Evolutionary conservation across 2,888 invertebrate genomes (phyloP).

Genomic region (Oscheius sp.): DNA sequence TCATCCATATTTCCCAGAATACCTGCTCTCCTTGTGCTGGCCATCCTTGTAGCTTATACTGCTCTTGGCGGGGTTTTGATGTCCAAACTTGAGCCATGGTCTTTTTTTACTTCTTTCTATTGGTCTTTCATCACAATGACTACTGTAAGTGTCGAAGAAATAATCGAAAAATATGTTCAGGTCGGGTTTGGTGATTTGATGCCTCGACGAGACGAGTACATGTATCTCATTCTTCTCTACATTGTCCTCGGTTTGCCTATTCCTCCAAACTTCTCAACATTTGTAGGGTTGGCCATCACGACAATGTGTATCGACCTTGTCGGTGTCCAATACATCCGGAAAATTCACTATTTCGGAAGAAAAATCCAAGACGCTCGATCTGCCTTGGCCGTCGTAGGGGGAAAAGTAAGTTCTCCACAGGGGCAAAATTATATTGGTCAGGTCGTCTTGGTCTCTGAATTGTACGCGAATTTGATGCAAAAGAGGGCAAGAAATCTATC

Average conservation of each 20-base stretch:
- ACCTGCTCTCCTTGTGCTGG: slow-evolving; percentile 72
- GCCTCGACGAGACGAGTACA: slow-evolving; percentile 70
- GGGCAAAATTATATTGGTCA: slow-evolving; percentile 40
- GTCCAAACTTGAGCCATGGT: slow-evolving; percentile 72
- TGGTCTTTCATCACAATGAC: slow-evolving; percentile 74
- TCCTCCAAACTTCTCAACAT: background rate
- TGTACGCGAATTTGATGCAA: slow-evolving; percentile 73
- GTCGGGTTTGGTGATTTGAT: slow-evolving; percentile 73
- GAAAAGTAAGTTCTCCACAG: slow-evolving; percentile 62
- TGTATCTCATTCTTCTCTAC: slow-evolving; percentile 72
- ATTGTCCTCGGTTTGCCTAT: slow-evolving; percentile 66
- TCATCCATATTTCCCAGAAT: slow-evolving; percentile 60
- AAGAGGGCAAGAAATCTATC: slow-evolving; percentile 67
- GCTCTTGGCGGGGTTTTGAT: slow-evolving; percentile 73
- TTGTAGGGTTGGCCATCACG: slow-evolving; percentile 72
- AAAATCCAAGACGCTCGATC: slow-evolving; percentile 73
- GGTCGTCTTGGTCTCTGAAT: slow-evolving; percentile 73
- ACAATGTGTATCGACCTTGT: slow-evolving; percentile 74
- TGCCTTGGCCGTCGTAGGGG: slow-evolving; percentile 73
- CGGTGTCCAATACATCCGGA: slow-evolving; percentile 73
- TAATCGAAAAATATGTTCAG: slow-evolving; percentile 48
- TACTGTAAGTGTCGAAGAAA: slow-evolving; percentile 68
- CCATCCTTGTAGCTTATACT: slow-evolving; percentile 72
- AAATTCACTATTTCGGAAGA: slow-evolving; percentile 73
- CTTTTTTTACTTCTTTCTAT: slow-evolving; percentile 73